Base-by-base conservation (phyloP, 2,797 vertebrate genomes). In the Hippopotamyrus pictus region DNA sequence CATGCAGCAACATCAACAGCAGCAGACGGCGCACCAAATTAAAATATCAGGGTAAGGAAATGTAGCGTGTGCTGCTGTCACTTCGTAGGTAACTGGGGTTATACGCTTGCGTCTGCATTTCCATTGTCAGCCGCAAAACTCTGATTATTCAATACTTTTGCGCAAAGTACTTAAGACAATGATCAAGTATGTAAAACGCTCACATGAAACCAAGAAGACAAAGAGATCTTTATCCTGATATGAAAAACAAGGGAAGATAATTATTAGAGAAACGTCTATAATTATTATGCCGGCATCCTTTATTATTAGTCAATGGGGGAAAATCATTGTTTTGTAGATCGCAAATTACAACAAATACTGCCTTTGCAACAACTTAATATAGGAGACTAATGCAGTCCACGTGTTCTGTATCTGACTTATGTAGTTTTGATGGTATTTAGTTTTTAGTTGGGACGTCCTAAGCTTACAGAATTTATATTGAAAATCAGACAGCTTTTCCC, bases 1-100 rank as follows among this genome's bases (percentile, higher is more conserved):
- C 88, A 90, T 90, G 88, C 92, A 91, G 14, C 90, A 89, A 57
- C 93, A 94, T 91, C 93, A 94, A 92, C 94, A 94, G 92, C 93
- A 94, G 92, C 94, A 94, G 92, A 92, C 92, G 83, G 91, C 88
- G 90, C 92, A 93, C 90, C 93, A 94, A 90, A 83, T 94, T 87
- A 95, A 94, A 92, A 90, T 93, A 90, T 94, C 96, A 5, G 96
- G 96, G 96, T 97, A 95, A 96, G 95, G 17, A 86, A 51, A 57
- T 25, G 44, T n/a, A 51, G 44, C 9, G 82, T 29, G 29, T 87
- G 50, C 9, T n/a, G 9, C 82, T 51, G 44, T 48, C 82, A 84
- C n/a, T 4, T n/a, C n/a, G 19, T 54, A 59, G 22, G 79, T n/a
- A 53, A 84, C 46, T n/a, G 19, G 14, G 17, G 51, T 65, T 14